phyloP scores from a whole-genome alignment of 2,888 invertebrate species.

The Mimumesa dahlbomi region DNA sequence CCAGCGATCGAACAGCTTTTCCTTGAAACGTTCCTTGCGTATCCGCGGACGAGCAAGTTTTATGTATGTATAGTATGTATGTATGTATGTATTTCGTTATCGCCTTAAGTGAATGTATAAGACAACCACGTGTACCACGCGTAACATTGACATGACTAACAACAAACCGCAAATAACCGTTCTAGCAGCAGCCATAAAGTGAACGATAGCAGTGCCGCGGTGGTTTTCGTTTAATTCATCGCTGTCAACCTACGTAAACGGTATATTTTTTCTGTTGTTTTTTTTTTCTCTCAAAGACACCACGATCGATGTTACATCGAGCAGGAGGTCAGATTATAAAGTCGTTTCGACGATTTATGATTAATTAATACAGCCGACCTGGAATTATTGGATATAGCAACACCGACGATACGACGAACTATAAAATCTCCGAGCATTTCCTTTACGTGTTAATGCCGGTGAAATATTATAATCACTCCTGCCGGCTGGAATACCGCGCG shows the following conservation, averaged over 20 bases:
- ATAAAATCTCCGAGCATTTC: neutral
- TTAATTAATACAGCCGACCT: conserved; percentile 18
- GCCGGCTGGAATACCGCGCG: neutral
- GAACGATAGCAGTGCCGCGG: conserved; percentile 10
- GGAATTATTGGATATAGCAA: neutral
- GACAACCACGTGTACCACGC: conserved; percentile 19
- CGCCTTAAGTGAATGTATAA: conserved; percentile 12
- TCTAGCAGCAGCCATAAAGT: conserved; percentile 18
- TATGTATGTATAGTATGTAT: too few species aligned
- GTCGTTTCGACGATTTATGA: conserved; percentile 24
- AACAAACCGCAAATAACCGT: conserved; percentile 26
- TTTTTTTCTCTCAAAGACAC: neutral
- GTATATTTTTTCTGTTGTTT: too few species aligned
- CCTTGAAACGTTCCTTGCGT: conserved; percentile 16
- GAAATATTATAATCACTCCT: neutral
- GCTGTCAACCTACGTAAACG: neutral
- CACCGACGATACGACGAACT: too few species aligned
- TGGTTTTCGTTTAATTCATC: conserved; percentile 8
- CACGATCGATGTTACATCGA: conserved; percentile 7
- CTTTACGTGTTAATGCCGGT: neutral
- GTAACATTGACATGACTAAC: conserved; percentile 33
- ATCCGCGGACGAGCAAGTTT: conserved; percentile 17
- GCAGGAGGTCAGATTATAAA: conserved; percentile 19
- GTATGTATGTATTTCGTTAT: too few species aligned
- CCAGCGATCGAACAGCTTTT: conserved; percentile 13